Evolutionary conservation across 2,797 vertebrate species (phyloP).

Genomic region (Xenops minutus): DNA sequence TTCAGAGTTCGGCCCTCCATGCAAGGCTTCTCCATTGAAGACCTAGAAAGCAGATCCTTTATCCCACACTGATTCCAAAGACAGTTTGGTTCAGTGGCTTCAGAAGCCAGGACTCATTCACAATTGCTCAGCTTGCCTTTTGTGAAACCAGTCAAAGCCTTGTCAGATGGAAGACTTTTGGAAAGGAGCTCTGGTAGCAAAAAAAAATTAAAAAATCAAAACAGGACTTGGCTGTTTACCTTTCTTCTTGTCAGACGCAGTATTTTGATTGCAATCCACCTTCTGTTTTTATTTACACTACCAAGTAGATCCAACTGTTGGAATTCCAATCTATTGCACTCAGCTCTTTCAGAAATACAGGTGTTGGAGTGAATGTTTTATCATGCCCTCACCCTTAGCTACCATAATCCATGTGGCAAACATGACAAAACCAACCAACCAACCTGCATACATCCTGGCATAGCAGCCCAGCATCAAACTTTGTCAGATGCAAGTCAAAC

Average conservation of each 20-base stretch:
- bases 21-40: not conserved
- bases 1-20: not conserved
- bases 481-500: not conserved
- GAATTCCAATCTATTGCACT: not conserved
- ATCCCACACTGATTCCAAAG: not conserved
- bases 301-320: not conserved
- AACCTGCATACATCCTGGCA: not conserved
- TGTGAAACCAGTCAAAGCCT: not conserved
- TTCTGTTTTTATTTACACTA: not conserved
- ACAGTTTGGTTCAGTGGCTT: not conserved
- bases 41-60: not conserved
- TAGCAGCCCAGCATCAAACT: not conserved
- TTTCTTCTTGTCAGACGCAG: not conserved
- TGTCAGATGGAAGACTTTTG: not conserved
- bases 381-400: not conserved
- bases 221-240: not conserved
- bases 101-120: not conserved
- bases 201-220: not conserved
- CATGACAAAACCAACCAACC: not conserved
- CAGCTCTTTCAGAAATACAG: not conserved
- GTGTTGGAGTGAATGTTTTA: not conserved
- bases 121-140: not conserved
- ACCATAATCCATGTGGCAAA: not conserved
- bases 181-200: not conserved
- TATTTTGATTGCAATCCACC: not conserved